phyloP scores from a whole-genome alignment of 2,113 vertebrate genomes.

The Mesoclemmys tuberculata region DNA sequence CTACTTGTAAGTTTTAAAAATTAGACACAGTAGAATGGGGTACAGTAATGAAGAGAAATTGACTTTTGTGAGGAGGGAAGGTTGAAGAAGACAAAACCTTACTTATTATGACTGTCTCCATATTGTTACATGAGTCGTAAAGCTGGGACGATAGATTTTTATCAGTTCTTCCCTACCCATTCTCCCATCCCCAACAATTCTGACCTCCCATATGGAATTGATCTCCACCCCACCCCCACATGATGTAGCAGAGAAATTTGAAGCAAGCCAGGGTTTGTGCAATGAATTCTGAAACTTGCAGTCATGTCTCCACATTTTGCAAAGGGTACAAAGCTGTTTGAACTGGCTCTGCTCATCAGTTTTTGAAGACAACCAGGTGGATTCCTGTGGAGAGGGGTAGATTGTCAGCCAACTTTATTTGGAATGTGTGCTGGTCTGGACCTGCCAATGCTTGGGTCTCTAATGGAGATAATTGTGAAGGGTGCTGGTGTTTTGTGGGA shows the following conservation, averaged over 20 bases:
- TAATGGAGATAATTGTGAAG: not conserved
- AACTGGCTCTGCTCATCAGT: not conserved
- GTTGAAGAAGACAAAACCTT: not conserved
- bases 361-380: not conserved
- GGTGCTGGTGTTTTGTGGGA: not conserved
- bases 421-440: fast-evolving
- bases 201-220: not conserved
- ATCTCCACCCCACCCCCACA: not conserved
- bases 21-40: not conserved
- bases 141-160: not conserved
- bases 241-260: not conserved
- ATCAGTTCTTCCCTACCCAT: not conserved
- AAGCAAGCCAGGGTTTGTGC: not conserved
- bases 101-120: not conserved
- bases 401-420: not conserved
- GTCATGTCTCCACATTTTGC: not conserved
- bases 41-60: not conserved
- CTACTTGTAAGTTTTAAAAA: not conserved
- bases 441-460: not conserved
- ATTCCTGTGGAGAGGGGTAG: not conserved
- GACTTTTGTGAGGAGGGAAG: not conserved
- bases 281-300: not conserved
- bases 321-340: not conserved
- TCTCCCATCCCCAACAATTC: fast-evolving
- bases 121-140: not conserved